Evolutionary conservation across 1,140 invertebrate species (phyloP), one percentile per base, ranked within the genome.

Genomic region (Hyles euphorbiae): DNA sequence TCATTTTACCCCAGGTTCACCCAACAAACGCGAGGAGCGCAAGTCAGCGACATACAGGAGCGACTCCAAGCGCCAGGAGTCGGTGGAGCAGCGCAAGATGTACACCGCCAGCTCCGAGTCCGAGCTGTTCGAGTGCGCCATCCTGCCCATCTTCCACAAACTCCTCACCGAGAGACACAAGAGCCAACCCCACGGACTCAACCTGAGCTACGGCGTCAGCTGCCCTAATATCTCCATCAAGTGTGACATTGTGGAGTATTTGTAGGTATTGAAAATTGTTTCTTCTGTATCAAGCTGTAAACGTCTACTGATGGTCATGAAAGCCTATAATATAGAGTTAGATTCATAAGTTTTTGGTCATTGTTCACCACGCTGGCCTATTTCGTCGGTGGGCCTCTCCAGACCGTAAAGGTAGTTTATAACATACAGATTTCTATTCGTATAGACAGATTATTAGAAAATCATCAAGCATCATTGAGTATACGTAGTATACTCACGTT

Each of bases 181-280:
- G 70, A 92, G 91, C 62, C 90, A 91, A 67, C 89, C 89, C 0
- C 90, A 92, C 72, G 89, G 91, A 46, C 83, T 91, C 45, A 92
- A 94, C 76, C 91, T 94, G 49, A 91, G 92, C n/a, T 94, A 94
- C 56, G 95, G 96, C 53, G 92, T 96, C 65, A 97, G 96, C 67
- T 97, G 96, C 87, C 96, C 96, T 5, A 97, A 97, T 90, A 97
- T 97, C 89, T 96, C 96, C 40, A 97, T 98, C 68, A 98, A 97
- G 88, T 98, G 96, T 91, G 96, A 98, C 91, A 97, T 98, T 70
- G 96, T 98, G 66, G 96, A 97, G 80, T 97, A 97, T 89, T 93
- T 98, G 83, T 98, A 94, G 90, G 44, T 45, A 5, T 34, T 40
- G 8, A 40, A 40, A 8, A 8, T 8, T 36, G 36, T n/a, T n/a